Conservation (phyloP, 2,888 invertebrate genomes). For the Pheosia tremula region DNA sequence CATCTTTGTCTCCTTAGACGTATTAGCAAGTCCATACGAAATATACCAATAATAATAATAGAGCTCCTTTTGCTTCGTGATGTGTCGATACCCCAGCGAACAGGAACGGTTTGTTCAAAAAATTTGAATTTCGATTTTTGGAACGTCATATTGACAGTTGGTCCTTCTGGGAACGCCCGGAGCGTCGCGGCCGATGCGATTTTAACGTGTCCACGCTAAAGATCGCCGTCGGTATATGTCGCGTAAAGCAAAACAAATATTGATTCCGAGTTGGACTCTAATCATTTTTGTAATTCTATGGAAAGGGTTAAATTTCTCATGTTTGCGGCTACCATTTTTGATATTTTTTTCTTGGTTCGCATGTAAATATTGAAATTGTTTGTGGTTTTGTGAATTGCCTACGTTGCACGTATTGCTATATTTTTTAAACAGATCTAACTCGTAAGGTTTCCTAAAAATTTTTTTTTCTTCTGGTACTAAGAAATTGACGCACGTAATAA, state of each 20-base stretch:
- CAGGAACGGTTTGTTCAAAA: constrained; percentile 51
- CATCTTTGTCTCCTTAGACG: constrained; percentile 50
- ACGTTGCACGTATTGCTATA: constrained; percentile 23
- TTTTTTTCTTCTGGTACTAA: background rate
- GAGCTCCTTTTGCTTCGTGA: constrained; percentile 57
- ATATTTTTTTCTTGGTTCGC: constrained; percentile 37
- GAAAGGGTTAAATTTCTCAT: constrained; percentile 49
- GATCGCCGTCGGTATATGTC: constrained; percentile 40
- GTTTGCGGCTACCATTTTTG: constrained; percentile 55
- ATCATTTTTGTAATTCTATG: constrained; percentile 69
- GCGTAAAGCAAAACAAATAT: constrained; percentile 59
- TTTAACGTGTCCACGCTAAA: constrained; percentile 68
- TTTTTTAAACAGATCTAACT: too few relatives aligned
- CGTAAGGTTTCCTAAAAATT: background rate
- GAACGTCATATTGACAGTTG: constrained; percentile 61
- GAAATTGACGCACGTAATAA: constrained; percentile 1
- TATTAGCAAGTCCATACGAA: constrained; percentile 61
- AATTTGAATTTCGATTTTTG: constrained; percentile 56
- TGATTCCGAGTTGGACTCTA: constrained; percentile 48
- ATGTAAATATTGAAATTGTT: constrained; percentile 46
- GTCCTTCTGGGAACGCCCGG: constrained; percentile 68
- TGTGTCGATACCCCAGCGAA: constrained; percentile 39
- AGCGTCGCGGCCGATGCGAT: constrained; percentile 48
- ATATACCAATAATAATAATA: constrained; percentile 39
- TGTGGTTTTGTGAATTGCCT: constrained; percentile 18